Evolutionary conservation across 2,888 invertebrate species (phyloP), one percentile per base, ranked within the genome.

Genomic region (Eilema depressum): DNA sequence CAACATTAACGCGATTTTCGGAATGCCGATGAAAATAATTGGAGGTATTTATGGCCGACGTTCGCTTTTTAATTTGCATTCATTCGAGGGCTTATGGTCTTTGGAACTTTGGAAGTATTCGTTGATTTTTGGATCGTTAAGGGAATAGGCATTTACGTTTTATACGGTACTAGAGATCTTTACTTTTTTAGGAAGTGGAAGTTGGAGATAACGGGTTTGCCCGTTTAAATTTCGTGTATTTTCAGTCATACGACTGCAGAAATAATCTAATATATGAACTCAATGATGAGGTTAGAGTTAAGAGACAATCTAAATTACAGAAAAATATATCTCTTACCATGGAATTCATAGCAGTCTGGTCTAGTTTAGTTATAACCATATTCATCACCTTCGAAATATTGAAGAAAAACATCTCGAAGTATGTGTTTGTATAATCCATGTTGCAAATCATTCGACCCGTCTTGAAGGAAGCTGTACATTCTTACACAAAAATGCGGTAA

Each of bases 11-110:
- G 76, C 78, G 78, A 77, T 83, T 83, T 41, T 79, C 78, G 75
- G 66, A 73, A 77, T 73, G 75, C 75, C 76, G 78, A 78, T 82
- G 77, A 74, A 76, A 73, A 75, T 76, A 75, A 83, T 80, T 80
- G 73, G 28, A 59, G 67, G 72, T 76, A 77, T 83, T 79, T 73
- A 77, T 63, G 41, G 72, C 67, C 62, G 70, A 71, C 47, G 30
- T 53, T 65, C 69, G 63, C 53, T 37, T 71, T 75, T 75, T 74
- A 66, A 73, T 69, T 70, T 63, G 57, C 57, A 70, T 73, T 77
- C 66, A 73, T 71, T 79, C 63, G 41, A 63, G 25, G 62, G 30
- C 28, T 75, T 71, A 72, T 70, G 65, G 62, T 25, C 69, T 30
- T 63, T 62, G 60, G 60, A 66, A 66, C 59, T 60, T n/a, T 23